A percentile compares a stretch with the other conserved stretches of the same genome.
Conservation (phyloP, 1,140 invertebrate species). For the Venturia canescens region DNA sequence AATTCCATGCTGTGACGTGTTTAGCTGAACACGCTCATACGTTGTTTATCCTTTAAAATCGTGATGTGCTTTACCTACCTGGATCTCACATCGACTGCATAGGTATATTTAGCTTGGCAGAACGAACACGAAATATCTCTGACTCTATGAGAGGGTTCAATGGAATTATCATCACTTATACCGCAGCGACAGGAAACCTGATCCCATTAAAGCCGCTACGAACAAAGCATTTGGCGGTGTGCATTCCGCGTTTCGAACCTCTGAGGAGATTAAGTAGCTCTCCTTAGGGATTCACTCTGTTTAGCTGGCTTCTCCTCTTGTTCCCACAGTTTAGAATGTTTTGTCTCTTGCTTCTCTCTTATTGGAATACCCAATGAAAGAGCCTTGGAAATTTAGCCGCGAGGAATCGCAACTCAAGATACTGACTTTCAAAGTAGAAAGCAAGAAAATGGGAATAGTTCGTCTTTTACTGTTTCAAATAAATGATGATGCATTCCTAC, state of each 20-base stretch:
- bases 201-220: slow-evolving; percentile 13
- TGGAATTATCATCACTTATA: slow-evolving; percentile 25
- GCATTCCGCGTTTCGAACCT: not conserved
- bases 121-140: not conserved
- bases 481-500: not conserved
- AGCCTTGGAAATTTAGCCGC: not conserved
- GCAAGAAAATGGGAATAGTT: not conserved
- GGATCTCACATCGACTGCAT: too few relatives aligned
- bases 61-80: too few relatives aligned
- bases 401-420: not conserved
- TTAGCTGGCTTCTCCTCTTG: not conserved
- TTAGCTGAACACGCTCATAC: too few relatives aligned
- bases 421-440: not conserved
- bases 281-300: slow-evolving; percentile 17
- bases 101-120: too few relatives aligned
- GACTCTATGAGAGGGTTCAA: slow-evolving; percentile 1
- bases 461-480: not conserved
- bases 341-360: slow-evolving; percentile 1
- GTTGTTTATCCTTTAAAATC: too few relatives aligned
- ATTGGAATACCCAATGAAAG: not conserved
- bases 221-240: slow-evolving; percentile 14
- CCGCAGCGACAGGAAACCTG: slow-evolving; percentile 19
- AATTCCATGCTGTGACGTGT: too few relatives aligned
- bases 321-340: not conserved
- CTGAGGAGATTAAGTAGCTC: slow-evolving; percentile 17